Evolutionary conservation across 2,113 vertebrate species (phyloP).

Genomic region (Callopanchax toddi): DNA sequence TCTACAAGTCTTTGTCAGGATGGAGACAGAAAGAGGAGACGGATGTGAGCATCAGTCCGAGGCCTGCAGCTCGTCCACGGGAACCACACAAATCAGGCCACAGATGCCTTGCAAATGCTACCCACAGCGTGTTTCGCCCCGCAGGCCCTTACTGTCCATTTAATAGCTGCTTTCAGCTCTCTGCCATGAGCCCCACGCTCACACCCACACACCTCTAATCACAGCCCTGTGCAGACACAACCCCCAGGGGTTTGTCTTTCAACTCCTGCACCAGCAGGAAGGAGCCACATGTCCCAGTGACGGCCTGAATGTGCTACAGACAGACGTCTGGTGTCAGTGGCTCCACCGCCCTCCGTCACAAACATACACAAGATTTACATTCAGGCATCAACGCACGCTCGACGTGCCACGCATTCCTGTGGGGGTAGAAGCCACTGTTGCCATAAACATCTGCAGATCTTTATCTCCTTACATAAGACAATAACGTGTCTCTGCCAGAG

Average conservation of each 20-base stretch:
- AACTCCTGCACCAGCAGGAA: slow-evolving; percentile 79
- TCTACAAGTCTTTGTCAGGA: slow-evolving; percentile 31
- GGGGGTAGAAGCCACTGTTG: slow-evolving; percentile 3
- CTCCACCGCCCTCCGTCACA: not conserved
- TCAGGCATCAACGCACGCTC: slow-evolving; percentile 1
- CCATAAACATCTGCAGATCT: slow-evolving; percentile 40
- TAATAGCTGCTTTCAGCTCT: slow-evolving; percentile 66
- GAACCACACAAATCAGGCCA: slow-evolving; percentile 37
- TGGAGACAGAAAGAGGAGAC: slow-evolving; percentile 2
- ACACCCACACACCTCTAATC: slow-evolving; percentile 67
- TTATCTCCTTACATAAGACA: slow-evolving; percentile 48
- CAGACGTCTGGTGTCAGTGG: slow-evolving; percentile 12
- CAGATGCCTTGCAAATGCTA: slow-evolving; percentile 50
- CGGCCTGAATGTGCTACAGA: slow-evolving; percentile 19
- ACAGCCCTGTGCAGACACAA: slow-evolving; percentile 62
- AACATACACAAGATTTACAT: slow-evolving; percentile 5
- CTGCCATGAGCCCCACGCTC: slow-evolving; percentile 55
- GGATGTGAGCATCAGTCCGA: slow-evolving; percentile 35
- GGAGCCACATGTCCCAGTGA: slow-evolving; percentile 64
- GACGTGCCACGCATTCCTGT: slow-evolving; percentile 25
- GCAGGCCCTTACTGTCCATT: slow-evolving; percentile 40
- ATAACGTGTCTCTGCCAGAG: slow-evolving; percentile 11
- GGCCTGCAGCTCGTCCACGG: slow-evolving; percentile 28
- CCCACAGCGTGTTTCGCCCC: slow-evolving; percentile 33
- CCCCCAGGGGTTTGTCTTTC: slow-evolving; percentile 78